phyloP scores from a whole-genome alignment of 2,797 vertebrate species.

The Heterohyrax brucei region DNA sequence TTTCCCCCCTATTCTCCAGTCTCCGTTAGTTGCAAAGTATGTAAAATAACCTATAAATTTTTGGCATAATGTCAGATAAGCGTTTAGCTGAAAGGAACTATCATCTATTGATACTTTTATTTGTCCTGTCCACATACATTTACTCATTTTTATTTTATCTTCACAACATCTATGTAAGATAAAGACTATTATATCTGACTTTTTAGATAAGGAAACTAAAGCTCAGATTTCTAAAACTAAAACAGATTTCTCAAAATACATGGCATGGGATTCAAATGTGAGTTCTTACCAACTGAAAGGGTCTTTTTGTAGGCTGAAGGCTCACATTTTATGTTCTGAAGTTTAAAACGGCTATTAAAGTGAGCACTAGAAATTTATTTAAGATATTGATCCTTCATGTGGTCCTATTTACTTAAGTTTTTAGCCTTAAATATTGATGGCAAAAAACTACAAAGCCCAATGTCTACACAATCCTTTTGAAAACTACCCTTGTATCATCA shows the following conservation, averaged over 20 bases:
- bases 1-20: not conserved
- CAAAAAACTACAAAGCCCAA: conserved; percentile 17
- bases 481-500: not conserved
- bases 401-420: not conserved
- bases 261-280: conserved; percentile 39
- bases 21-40: not conserved
- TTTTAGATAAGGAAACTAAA: conserved; percentile 42
- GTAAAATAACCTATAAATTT: conserved; percentile 9
- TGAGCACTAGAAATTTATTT: not conserved
- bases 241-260: not conserved
- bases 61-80: not conserved
- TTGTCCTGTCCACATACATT: not conserved
- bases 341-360: not conserved
- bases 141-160: conserved; percentile 58
- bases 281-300: not conserved
- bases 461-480: not conserved
- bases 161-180: not conserved
- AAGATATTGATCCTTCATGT: not conserved
- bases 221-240: too few relatives aligned
- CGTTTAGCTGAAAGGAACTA: not conserved
- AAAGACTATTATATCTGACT: not conserved
- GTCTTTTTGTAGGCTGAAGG: not conserved
- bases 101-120: conserved; percentile 27
- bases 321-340: conserved; percentile 36
- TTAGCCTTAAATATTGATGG: not conserved